Evolutionary conservation across 2,113 vertebrate genomes (phyloP).

Genomic region (Albula goreensis): DNA sequence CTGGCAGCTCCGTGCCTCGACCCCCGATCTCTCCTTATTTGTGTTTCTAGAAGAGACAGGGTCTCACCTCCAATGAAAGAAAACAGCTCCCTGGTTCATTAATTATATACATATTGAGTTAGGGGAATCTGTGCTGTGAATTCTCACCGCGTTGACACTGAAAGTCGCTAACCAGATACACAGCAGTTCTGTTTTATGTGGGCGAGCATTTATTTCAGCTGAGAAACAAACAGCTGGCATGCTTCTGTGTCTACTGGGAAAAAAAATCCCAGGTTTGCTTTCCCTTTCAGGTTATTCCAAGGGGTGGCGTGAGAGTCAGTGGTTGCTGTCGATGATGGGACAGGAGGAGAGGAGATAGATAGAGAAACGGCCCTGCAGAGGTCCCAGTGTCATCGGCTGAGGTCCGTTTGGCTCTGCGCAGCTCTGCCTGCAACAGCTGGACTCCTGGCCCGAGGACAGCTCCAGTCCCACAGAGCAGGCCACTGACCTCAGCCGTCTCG

Average conservation of each 20-base stretch:
- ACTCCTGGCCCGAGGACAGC: slow-evolving; percentile 74
- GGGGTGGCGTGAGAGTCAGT: background rate
- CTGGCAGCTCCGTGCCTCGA: slow-evolving; percentile 16
- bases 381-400: too few relatives aligned
- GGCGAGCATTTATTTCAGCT: background rate
- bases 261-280: background rate
- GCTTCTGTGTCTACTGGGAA: background rate
- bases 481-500: slow-evolving; percentile 73
- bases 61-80: slow-evolving; percentile 61
- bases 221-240: background rate
- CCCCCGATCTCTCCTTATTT: slow-evolving; percentile 43
- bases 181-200: background rate
- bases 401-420: background rate
- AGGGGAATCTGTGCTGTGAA: slow-evolving; percentile 10
- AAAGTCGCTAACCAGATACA: background rate
- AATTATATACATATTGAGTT: slow-evolving; percentile 55
- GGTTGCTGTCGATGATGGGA: background rate
- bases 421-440: slow-evolving; percentile 80
- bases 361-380: too few relatives aligned
- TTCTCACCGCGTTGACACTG: slow-evolving; percentile 22
- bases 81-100: slow-evolving; percentile 56
- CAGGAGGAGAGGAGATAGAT: too few relatives aligned
- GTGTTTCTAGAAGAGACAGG: slow-evolving; percentile 51
- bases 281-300: background rate
- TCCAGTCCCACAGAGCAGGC: slow-evolving; percentile 67